Evolutionary conservation across 2,113 vertebrate genomes (phyloP).

Genomic region (Microcebus griseorufus): DNA sequence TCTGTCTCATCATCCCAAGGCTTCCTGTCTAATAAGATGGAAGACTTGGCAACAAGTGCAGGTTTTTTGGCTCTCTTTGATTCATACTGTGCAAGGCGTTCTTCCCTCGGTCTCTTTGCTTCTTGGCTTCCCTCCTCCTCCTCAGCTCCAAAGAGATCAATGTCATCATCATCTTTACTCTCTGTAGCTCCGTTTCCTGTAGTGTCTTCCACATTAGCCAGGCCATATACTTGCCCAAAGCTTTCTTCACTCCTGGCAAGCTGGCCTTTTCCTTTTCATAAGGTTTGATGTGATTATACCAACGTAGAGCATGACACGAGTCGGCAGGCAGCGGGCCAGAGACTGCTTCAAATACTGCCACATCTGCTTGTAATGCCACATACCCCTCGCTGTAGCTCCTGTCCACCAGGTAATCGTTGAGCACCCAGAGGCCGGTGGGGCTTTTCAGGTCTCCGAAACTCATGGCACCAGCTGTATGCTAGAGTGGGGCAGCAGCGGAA

Average conservation of each 20-base stretch:
- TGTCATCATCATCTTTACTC: constrained; percentile 92
- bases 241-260: constrained; percentile 96
- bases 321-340: constrained; percentile 86
- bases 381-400: no score
- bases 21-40: constrained; percentile 95
- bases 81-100: constrained; percentile 94
- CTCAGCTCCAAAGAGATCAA: constrained; percentile 97
- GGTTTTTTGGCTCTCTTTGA: constrained; percentile 98
- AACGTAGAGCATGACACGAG: constrained; percentile 93
- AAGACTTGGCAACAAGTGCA: constrained; percentile 95
- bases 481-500: no score
- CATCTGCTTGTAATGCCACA: no score
- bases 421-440: no score
- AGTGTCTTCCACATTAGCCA: constrained; percentile 91
- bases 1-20: constrained; percentile 99
- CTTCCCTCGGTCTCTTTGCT: constrained; percentile 90
- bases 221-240: constrained; percentile 96
- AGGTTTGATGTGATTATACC: constrained; percentile 98
- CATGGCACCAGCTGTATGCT: no score
- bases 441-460: no score
- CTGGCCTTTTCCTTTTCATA: constrained; percentile 93
- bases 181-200: constrained; percentile 83
- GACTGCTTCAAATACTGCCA: no score
- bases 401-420: no score
- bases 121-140: constrained; percentile 97